phyloP scores from a whole-genome alignment of 2,797 vertebrate genomes.

The Apodemus agrarius region DNA sequence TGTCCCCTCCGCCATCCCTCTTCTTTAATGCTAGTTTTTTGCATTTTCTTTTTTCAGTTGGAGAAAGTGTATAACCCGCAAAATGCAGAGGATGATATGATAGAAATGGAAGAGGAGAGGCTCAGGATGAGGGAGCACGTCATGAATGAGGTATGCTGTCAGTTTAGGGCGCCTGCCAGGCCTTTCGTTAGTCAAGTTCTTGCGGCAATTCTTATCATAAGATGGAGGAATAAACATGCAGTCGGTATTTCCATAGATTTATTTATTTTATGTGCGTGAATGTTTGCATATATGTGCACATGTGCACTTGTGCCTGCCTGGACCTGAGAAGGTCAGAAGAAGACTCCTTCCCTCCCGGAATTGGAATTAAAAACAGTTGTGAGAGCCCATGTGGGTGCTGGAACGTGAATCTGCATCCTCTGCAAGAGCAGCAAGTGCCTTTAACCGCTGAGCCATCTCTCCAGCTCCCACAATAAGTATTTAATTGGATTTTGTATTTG shows the following conservation, averaged over 20 bases:
- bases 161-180: background rate
- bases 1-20: background rate
- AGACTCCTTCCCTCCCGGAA: background rate
- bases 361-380: background rate
- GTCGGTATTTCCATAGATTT: background rate
- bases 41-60: conserved; percentile 88
- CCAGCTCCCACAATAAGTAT: background rate
- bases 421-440: background rate
- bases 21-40: conserved; percentile 59
- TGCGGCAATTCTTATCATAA: conserved; percentile 44
- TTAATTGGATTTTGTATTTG: conserved; percentile 61
- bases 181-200: conserved; percentile 6
- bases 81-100: conserved; percentile 98
- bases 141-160: conserved; percentile 90
- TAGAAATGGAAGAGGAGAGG: conserved; percentile 99
- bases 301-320: background rate
- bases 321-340: background rate
- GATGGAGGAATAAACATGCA: conserved; percentile 24
- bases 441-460: background rate
- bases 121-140: conserved; percentile 99
- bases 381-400: background rate
- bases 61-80: conserved; percentile 98
- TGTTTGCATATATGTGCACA: background rate
- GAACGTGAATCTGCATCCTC: background rate
- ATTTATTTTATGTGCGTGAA: background rate